Conservation (phyloP, 2,888 invertebrate species). For the Leucozona laternaria region DNA sequence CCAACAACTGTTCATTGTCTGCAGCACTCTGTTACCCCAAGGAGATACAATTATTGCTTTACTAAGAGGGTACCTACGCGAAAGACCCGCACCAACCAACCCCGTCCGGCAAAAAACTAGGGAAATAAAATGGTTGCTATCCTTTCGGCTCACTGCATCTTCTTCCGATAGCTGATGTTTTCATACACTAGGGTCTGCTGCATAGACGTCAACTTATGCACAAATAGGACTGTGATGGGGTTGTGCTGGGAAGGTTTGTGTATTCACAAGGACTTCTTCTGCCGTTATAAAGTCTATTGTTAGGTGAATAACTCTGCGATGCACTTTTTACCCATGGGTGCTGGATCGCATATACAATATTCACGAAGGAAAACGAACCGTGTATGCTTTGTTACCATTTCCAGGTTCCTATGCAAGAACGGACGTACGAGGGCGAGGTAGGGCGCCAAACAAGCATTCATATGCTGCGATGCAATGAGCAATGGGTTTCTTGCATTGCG, state of each 20-base stretch:
- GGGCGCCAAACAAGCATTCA: slow-evolving; percentile 8
- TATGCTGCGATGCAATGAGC: slow-evolving; percentile 21
- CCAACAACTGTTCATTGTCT: slow-evolving; percentile 55
- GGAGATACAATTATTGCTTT: slow-evolving; percentile 52
- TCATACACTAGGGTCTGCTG: not conserved
- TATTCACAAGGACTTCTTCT: slow-evolving; percentile 41
- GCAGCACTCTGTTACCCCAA: slow-evolving; percentile 37
- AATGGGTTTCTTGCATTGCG: slow-evolving; percentile 35
- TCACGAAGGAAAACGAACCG: slow-evolving; percentile 41
- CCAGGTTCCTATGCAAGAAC: slow-evolving; percentile 36
- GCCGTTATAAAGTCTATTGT: slow-evolving; percentile 63
- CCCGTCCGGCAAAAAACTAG: slow-evolving; percentile 1
- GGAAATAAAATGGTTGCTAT: slow-evolving; percentile 40
- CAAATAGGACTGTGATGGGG: not conserved
- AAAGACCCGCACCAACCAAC: not conserved
- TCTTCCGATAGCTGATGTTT: not conserved
- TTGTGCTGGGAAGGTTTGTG: not conserved
- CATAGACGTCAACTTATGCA: slow-evolving; percentile 31
- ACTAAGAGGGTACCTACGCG: slow-evolving; percentile 14
- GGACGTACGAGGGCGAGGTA: not conserved
- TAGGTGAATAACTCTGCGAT: slow-evolving; percentile 63
- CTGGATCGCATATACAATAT: slow-evolving; percentile 59
- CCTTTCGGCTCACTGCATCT: slow-evolving; percentile 46
- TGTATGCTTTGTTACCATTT: slow-evolving; percentile 63
- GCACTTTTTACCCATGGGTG: slow-evolving; percentile 57